Evolutionary conservation across 2,113 vertebrate species (phyloP), one percentile per base, ranked within the genome.

Genomic region (Empidonax alnorum): DNA sequence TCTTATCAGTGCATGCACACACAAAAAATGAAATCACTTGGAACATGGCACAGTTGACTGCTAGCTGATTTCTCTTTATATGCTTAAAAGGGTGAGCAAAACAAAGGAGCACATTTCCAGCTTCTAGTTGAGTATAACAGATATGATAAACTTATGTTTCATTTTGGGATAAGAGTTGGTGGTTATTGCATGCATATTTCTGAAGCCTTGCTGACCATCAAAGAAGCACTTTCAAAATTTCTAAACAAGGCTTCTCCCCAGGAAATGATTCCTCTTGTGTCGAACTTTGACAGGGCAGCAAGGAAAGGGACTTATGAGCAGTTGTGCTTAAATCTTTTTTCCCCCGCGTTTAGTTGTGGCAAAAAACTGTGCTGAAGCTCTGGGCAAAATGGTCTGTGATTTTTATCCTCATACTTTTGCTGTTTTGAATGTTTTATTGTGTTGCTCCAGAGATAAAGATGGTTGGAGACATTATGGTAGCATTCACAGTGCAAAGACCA

Each of bases 41-140:
- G 52, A 96, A 75, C 1, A 2, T 11, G 65, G 16, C 47, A 6
- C 86, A 84, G 74, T 96, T 84, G 93, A 62, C 61, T 90, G n/a
- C 50, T 94, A 75, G 90, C 84, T 95, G 87, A 84, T 74, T 79
- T 80, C 35, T 71, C 79, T 93, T 91, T 89, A 35, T 86, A 27
- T 65, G 62, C 50, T 96, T 96, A 92, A 63, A 83, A 90, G 93
- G 46, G 24, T 86, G 19, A 89, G 88, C 53, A 87, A 89, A 95
- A 74, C 55, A 95, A 95, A 84, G 63, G 42, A 89, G 52, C 56
- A 68, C n/a, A 72, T 89, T 95, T 96, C 49, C 55, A 96, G 59
- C 50, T 94, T 94, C 42, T 84, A 78, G 59, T 24, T 84, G 95
- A 87, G 68, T 90, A 81, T 72, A 81, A 39, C 50, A 15, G 31